Conservation (phyloP, 1,140 invertebrate genomes). For the Probaryconus sp. region DNA sequence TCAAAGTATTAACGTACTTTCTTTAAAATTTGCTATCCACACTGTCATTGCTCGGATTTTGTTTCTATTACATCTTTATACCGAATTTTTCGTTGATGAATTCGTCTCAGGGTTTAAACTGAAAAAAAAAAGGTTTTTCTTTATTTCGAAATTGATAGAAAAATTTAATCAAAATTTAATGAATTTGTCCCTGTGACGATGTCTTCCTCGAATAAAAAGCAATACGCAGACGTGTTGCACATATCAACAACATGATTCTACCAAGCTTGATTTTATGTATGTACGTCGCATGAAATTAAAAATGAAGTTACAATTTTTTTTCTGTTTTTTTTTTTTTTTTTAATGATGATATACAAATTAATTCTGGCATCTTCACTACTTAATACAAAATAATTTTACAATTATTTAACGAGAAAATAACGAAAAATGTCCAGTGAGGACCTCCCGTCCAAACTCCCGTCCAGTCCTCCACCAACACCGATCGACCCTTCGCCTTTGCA, state of each 20-base stretch:
- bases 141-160: not conserved
- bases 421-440: conserved; percentile 78
- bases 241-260: conserved; percentile 8
- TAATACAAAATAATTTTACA: too few species aligned
- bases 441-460: conserved; percentile 71
- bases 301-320: not conserved
- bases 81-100: conserved; percentile 35
- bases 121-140: not conserved
- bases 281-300: conserved; percentile 3
- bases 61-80: conserved; percentile 23
- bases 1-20: conserved; percentile 1
- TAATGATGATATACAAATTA: too few species aligned
- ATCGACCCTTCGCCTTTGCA: conserved; percentile 76
- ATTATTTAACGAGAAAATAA: too few species aligned
- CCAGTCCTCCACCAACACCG: conserved; percentile 76
- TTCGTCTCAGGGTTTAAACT: conserved; percentile 31
- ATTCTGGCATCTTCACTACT: too few species aligned
- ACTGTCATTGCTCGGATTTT: conserved; percentile 29
- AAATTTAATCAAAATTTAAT: not conserved
- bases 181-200: conserved; percentile 21
- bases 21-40: not conserved
- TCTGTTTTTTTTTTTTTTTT: too few species aligned
- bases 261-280: conserved; percentile 14
- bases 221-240: conserved; percentile 2
- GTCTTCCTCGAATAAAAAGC: conserved; percentile 31